A percentile compares a stretch with the other conserved stretches of the same genome.
phyloP scores from a whole-genome alignment of 1,140 invertebrate species.

The Aphelenchoides avenae region DNA sequence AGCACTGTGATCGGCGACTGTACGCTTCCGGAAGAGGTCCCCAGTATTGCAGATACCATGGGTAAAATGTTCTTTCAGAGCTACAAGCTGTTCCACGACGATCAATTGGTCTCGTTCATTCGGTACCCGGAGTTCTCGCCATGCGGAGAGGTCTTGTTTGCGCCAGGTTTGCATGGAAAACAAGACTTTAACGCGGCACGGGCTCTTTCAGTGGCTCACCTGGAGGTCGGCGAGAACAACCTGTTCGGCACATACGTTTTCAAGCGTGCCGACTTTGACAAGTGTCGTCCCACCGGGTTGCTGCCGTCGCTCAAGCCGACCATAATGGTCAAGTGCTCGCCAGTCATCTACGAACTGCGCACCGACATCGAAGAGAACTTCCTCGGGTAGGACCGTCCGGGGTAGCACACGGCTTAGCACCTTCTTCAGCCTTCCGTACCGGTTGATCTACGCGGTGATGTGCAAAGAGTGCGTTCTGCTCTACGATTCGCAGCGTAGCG shows the following conservation, averaged over 20 bases:
- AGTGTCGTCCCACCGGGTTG: slow-evolving; percentile 34
- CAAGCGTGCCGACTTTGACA: slow-evolving; percentile 34
- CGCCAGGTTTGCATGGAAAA: too few relatives aligned
- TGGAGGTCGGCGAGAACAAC: slow-evolving; percentile 32
- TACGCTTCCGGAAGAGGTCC: slow-evolving; percentile 3
- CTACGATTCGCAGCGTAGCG: slow-evolving; percentile 40
- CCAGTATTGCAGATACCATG: neutral
- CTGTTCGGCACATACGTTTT: slow-evolving; percentile 46
- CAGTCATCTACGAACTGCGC: slow-evolving; percentile 30
- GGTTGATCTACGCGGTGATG: slow-evolving; percentile 42
- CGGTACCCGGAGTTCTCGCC: slow-evolving; percentile 41
- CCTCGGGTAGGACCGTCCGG: slow-evolving; percentile 33
- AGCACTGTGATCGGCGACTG: slow-evolving; percentile 2
- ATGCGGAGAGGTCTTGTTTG: slow-evolving; percentile 39
- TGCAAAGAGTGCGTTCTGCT: slow-evolving; percentile 37
- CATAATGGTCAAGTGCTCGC: slow-evolving; percentile 29
- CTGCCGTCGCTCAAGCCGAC: slow-evolving; percentile 35
- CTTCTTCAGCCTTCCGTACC: slow-evolving; percentile 38
- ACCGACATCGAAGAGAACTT: slow-evolving; percentile 25
- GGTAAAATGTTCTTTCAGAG: slow-evolving; percentile 16
- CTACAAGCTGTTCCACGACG: slow-evolving; percentile 46
- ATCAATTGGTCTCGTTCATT: slow-evolving; percentile 35
- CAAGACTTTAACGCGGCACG: too few relatives aligned
- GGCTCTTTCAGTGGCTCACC: slow-evolving; percentile 33
- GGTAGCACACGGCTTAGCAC: neutral